phyloP scores from a whole-genome alignment of 2,113 vertebrate genomes.

The Notiomystis cincta region DNA sequence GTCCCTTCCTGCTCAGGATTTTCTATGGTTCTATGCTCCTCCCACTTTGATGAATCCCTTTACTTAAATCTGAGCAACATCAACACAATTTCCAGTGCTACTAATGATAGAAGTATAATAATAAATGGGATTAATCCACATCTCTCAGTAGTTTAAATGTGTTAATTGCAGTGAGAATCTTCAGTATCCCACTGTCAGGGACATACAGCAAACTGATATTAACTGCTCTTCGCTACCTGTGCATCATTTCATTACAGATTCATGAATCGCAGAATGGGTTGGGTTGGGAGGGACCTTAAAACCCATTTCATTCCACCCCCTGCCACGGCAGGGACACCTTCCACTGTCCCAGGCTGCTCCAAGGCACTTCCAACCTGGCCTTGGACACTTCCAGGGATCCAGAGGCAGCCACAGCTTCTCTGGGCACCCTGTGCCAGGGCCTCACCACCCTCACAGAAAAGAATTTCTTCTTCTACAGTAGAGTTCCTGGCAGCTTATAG shows the following conservation, averaged over 20 bases:
- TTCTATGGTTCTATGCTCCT: background rate
- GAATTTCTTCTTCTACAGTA: background rate
- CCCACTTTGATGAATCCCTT: background rate
- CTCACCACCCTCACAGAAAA: background rate
- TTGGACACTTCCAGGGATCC: background rate
- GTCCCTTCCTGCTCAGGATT: background rate
- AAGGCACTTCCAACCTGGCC: background rate
- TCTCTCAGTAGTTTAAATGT: background rate
- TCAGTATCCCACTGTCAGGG: background rate
- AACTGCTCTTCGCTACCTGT: slow-evolving; percentile 57
- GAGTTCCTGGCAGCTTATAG: slow-evolving; percentile 65
- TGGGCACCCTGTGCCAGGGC: background rate
- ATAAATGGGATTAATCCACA: background rate
- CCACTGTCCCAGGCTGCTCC: rapidly evolving
- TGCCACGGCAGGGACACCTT: background rate
- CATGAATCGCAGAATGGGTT: background rate
- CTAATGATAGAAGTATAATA: background rate
- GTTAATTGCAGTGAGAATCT: background rate
- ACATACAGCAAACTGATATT: background rate
- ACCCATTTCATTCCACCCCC: background rate
- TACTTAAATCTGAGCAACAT: background rate
- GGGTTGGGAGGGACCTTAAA: background rate
- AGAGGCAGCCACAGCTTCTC: background rate
- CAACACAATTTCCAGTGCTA: background rate
- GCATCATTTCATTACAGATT: slow-evolving; percentile 71